A percentile compares a stretch with the other conserved stretches of the same genome.
Conservation (phyloP, 2,888 invertebrate species). For the Nemoura dubitans region DNA sequence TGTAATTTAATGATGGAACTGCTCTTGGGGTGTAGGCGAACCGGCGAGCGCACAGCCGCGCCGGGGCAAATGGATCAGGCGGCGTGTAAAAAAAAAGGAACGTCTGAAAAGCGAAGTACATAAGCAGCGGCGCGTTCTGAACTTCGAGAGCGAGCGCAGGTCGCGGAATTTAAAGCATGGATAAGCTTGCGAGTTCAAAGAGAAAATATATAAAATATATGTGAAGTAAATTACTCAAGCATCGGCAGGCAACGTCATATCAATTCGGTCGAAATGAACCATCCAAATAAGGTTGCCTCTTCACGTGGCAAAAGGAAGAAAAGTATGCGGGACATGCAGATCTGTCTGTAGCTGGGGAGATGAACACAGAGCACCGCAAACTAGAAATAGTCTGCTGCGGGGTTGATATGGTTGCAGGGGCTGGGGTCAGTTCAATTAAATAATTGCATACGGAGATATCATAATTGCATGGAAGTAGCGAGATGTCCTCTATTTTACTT, state of each 20-base stretch:
- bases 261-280: constrained; percentile 20
- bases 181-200: constrained; percentile 27
- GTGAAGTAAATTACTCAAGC: constrained; percentile 20
- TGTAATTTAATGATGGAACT: constrained; percentile 23
- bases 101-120: background rate
- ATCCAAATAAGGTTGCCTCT: background rate
- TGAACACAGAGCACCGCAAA: background rate
- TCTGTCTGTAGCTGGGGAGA: background rate
- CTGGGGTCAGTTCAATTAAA: background rate
- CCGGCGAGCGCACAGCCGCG: background rate
- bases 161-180: constrained; percentile 33
- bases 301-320: background rate
- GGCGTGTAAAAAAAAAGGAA: background rate
- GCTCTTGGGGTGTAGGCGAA: background rate
- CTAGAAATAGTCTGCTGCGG: background rate
- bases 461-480: background rate
- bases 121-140: background rate
- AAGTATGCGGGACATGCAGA: background rate
- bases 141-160: background rate
- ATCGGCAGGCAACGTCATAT: constrained; percentile 17
- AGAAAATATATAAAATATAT: constrained; percentile 25
- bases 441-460: background rate
- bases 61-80: background rate
- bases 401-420: too few relatives aligned
- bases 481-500: background rate